A percentile compares a stretch with the other conserved stretches of the same genome.
Conservation (phyloP, 2,113 vertebrate species). For the Gopherus flavomarginatus region DNA sequence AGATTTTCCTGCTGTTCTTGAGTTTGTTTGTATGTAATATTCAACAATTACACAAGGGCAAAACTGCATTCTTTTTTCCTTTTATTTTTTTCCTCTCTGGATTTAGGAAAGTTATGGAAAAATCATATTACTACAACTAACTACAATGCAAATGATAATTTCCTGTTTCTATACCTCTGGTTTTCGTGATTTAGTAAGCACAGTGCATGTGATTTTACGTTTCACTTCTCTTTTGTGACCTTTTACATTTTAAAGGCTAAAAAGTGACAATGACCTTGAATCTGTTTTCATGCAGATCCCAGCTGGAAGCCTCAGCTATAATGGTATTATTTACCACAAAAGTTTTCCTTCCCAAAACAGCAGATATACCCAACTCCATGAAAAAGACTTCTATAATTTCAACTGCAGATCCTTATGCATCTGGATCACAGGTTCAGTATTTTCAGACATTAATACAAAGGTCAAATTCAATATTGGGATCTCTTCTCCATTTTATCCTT, state of each 20-base stretch:
- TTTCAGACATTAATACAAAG: background rate
- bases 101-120: background rate
- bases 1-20: fast-evolving
- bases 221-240: background rate
- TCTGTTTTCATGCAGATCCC: background rate
- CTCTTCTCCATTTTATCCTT: background rate
- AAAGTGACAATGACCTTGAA: fast-evolving
- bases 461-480: background rate
- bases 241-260: background rate
- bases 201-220: background rate
- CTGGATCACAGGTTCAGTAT: background rate
- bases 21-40: background rate
- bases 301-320: fast-evolving
- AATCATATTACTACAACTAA: background rate
- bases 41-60: background rate
- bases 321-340: background rate
- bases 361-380: background rate
- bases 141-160: fast-evolving
- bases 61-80: fast-evolving
- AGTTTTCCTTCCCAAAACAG: background rate
- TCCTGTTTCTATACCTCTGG: background rate
- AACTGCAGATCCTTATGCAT: background rate
- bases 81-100: background rate
- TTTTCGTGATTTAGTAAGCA: background rate
- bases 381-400: background rate